Evolutionary conservation across 2,888 invertebrate genomes (phyloP).

Genomic region (Chrysina gloriosa): DNA sequence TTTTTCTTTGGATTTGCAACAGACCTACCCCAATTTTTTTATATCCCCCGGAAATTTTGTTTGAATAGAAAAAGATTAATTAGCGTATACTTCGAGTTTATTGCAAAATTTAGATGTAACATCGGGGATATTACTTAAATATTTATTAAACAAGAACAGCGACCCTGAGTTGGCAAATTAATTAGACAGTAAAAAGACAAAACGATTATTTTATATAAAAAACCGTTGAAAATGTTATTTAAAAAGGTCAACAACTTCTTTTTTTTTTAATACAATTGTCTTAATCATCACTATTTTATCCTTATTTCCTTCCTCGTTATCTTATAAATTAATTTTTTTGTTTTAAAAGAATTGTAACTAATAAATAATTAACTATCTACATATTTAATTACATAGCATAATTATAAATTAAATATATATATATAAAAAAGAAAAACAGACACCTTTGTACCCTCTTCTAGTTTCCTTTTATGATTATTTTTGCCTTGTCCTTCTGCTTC

Average conservation of each 20-base stretch:
- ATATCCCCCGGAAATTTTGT: too few species aligned
- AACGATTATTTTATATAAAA: slow-evolving; percentile 25
- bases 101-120: too few species aligned
- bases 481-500: not conserved
- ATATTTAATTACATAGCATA: slow-evolving; percentile 7
- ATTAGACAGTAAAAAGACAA: not conserved
- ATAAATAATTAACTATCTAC: slow-evolving; percentile 40
- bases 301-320: too few species aligned
- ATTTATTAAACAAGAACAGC: slow-evolving; percentile 1
- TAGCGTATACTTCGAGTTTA: too few species aligned
- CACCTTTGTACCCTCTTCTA: slow-evolving; percentile 4
- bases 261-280: too few species aligned
- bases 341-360: slow-evolving; percentile 16
- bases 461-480: slow-evolving; percentile 17
- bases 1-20: too few species aligned
- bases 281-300: too few species aligned
- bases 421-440: slow-evolving; percentile 19
- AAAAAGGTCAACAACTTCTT: too few species aligned
- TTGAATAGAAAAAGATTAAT: too few species aligned
- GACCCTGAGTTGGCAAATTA: slow-evolving; percentile 38
- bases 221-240: not conserved
- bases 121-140: not conserved
- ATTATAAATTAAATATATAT: not conserved
- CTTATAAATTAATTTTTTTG: too few species aligned
- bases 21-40: too few species aligned